These are phyloP conservation scores for Neolamprologus sp. DNA, from an alignment of 2,113 vertebrate genomes.

Conservation along the genomic window DNA sequence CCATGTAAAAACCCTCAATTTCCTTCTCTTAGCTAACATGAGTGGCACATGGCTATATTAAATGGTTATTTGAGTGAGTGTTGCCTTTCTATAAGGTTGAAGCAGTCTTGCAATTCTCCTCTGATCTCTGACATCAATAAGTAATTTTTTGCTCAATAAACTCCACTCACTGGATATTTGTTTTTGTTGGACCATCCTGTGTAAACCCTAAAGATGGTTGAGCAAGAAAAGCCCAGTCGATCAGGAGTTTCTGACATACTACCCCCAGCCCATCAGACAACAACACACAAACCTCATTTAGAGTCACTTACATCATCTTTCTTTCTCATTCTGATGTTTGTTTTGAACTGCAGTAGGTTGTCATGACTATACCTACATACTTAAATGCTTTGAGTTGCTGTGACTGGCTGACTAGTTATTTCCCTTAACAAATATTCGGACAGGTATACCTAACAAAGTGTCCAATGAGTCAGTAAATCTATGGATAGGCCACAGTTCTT, in stretches of 20 bases:
- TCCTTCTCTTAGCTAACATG: not conserved
- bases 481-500: fast-evolving
- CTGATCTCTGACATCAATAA: not conserved
- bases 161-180: fast-evolving
- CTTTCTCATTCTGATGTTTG: not conserved
- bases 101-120: not conserved
- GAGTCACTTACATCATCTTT: not conserved
- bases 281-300: not conserved
- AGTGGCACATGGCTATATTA: not conserved
- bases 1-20: not conserved
- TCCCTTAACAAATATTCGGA: fast-evolving
- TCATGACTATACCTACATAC: not conserved
- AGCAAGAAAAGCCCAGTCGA: not conserved
- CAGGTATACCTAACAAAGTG: fast-evolving
- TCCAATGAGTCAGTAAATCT: not conserved
- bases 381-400: not conserved
- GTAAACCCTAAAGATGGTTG: not conserved
- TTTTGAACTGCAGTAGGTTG: not conserved
- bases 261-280: not conserved
- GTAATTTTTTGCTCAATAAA: not conserved
- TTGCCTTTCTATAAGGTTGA: not conserved
- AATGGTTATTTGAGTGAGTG: fast-evolving
- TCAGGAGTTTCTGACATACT: fast-evolving
- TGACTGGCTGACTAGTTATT: not conserved
- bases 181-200: not conserved